phyloP scores from a whole-genome alignment of 2,797 vertebrate species.

The Arnoldichthys spilopterus region DNA sequence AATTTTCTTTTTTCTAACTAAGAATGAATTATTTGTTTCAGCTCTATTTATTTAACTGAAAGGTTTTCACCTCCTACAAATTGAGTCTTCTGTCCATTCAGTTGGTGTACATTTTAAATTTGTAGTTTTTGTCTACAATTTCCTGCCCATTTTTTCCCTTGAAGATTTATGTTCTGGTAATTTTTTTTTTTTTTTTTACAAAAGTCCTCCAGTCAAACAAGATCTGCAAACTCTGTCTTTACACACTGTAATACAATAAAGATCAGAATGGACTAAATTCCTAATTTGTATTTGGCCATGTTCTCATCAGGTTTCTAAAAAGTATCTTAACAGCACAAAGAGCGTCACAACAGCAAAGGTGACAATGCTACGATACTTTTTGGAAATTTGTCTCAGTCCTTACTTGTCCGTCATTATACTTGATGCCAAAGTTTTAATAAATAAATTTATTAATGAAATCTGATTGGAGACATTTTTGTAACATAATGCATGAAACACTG shows the following conservation, averaged over 20 bases:
- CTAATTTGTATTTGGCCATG: constrained; percentile 6
- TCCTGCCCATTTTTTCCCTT: neutral
- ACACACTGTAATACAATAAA: constrained; percentile 37
- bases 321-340: too few relatives aligned
- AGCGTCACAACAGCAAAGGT: too few relatives aligned
- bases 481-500: neutral
- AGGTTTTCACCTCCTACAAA: constrained; percentile 10
- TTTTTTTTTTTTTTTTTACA: constrained; percentile 38
- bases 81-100: too few relatives aligned
- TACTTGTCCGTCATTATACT: constrained; percentile 68
- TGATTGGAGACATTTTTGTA: constrained; percentile 2
- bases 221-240: constrained; percentile 1
- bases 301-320: too few relatives aligned
- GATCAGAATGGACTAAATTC: neutral
- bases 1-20: constrained; percentile 6
- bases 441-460: constrained; percentile 64
- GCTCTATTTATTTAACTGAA: constrained; percentile 52
- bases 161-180: neutral
- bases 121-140: neutral
- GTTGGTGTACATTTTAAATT: neutral
- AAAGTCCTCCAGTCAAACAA: neutral
- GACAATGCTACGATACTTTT: constrained; percentile 2
- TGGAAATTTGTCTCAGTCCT: constrained; percentile 42
- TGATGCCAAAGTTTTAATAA: constrained; percentile 83
- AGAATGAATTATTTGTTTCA: constrained; percentile 29